A percentile compares a stretch with the other conserved stretches of the same genome.
Evolutionary conservation across 1,140 invertebrate genomes (phyloP).

Genomic region (Amyelois transitella): DNA sequence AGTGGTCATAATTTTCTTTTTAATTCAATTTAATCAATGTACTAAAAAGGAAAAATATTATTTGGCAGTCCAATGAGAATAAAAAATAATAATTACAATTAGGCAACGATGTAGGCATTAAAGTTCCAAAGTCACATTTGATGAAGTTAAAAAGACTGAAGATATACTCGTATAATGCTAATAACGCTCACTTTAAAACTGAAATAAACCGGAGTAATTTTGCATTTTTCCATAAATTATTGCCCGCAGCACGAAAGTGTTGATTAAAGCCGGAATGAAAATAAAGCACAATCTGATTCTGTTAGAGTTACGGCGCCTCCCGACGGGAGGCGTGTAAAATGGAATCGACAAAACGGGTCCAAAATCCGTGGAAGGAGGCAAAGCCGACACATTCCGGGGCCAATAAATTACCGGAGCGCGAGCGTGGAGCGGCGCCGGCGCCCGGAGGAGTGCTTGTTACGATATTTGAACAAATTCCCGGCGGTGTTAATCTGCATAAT

Average conservation of each 20-base stretch:
- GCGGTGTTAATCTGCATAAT: conserved; percentile 74
- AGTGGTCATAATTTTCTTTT: no score
- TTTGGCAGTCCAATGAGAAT: no score
- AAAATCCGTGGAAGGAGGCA: conserved; percentile 47
- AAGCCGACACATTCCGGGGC: conserved; percentile 56
- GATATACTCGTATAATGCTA: no score
- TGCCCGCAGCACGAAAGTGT: not conserved
- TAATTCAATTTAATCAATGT: no score
- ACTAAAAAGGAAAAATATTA: no score
- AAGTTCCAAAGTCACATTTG: no score
- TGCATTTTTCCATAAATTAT: conserved; percentile 1
- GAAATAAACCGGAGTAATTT: not conserved
- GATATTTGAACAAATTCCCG: conserved; percentile 72
- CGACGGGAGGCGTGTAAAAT: conserved; percentile 26
- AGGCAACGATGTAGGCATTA: no score
- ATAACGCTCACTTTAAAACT: no score
- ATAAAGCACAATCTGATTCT: not conserved
- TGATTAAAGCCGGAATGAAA: not conserved
- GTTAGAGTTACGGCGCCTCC: conserved; percentile 11
- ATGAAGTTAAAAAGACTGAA: no score
- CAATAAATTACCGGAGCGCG: conserved; percentile 60
- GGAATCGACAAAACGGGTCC: conserved; percentile 45
- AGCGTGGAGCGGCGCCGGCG: conserved; percentile 59
- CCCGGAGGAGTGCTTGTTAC: conserved; percentile 65
- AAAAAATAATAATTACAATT: no score